These are phyloP conservation scores for Sebastes aleutianus DNA, from an alignment of 2,797 vertebrate species.

Conservation along the genomic window DNA sequence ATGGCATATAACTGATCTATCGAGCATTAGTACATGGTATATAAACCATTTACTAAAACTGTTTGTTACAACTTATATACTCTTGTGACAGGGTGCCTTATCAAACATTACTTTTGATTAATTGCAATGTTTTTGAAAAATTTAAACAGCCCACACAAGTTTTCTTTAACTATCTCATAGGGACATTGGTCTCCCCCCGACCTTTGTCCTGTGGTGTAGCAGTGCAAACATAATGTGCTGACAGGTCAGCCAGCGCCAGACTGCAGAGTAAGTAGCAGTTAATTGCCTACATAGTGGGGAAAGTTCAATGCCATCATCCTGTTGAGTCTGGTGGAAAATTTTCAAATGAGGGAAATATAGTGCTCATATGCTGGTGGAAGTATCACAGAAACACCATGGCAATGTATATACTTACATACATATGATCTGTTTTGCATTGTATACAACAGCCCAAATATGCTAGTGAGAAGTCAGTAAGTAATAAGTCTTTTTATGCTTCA, in stretches of 20 bases:
- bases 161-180: not conserved
- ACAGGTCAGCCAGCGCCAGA: not conserved
- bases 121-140: not conserved
- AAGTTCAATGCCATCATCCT: not conserved
- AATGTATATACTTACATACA: not conserved
- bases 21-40: not conserved
- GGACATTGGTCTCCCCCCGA: not conserved
- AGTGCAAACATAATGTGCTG: not conserved
- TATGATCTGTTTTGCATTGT: not conserved
- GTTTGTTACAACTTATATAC: not conserved
- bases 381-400: not conserved
- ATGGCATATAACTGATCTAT: not conserved
- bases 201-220: not conserved
- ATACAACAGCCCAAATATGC: not conserved
- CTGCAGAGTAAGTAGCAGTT: not conserved
- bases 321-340: not conserved
- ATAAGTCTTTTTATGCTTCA: not conserved
- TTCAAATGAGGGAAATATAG: not conserved
- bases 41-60: not conserved
- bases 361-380: not conserved
- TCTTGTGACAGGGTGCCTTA: not conserved
- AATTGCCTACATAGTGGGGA: not conserved
- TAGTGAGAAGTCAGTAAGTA: not conserved
- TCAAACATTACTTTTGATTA: not conserved
- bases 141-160: not conserved